Base-by-base conservation (phyloP, 1,140 invertebrate species). In the Ericerus pela region DNA sequence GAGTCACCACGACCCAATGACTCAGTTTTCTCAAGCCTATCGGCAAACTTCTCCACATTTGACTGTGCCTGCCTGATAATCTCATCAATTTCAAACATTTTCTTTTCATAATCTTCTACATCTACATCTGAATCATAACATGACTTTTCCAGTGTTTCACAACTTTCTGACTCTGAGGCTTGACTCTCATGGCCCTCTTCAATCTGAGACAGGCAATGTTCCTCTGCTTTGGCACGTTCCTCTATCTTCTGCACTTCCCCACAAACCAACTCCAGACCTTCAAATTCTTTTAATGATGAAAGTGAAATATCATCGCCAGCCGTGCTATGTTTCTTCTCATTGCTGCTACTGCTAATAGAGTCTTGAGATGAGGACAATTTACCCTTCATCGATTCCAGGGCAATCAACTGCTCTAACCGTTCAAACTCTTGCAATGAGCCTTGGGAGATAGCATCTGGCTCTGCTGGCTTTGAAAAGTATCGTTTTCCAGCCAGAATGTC, bases 401-500 rank as follows among this genome's bases (percentile, higher is more conserved):
- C 79, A 54, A 88, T 78, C 0, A 86, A 81, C 63, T 78, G 79
- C 70, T 96, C 92, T 5, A 96, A 69, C 55, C 82, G 80, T 72
- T 95, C 91, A 73, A 96, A 96, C 68, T 96, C 92, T 69, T 93
- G 89, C 56, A 95, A 73, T 6, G 90, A 95, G 55, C 82, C 88
- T 65, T 94, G 80, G 0, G 90, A 95, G 22, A 91, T 74, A 69
- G 91, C 86, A 69, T 95, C 91, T 67, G 89, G 83, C 62, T 94
- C 91, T 3, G 84, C 79, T 56, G 79, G 78, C 62, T 78, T 77
- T 1, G 80, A 79, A 63, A 88, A 85, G 67, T 82, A 87, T 62
- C 82, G 81, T 59, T 82, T 77, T 2, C 83, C 79, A 0, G 84
- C 82, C 6, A 88, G 68, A 38, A 85, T 77, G 68, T 91, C 87